Evolutionary conservation across 2,888 invertebrate genomes (phyloP), one percentile per base, ranked within the genome.

Genomic region (Gari tellinella): DNA sequence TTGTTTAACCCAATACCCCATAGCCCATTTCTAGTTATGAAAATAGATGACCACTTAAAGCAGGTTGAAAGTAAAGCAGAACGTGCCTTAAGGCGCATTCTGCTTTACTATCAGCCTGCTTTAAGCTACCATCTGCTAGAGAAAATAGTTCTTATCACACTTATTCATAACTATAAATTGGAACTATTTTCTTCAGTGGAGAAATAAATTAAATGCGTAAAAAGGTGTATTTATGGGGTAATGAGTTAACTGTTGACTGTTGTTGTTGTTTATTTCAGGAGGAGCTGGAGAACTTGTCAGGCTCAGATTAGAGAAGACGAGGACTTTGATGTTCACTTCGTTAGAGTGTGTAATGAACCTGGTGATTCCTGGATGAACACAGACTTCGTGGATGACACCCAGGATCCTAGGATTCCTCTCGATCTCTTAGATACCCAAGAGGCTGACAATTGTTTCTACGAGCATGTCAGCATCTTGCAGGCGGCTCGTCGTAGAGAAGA

Each of bases 301-400:
- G 95, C 96, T 73, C 96, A 96, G 92, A 94, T 99, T 83, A 95
- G 96, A 81, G 94, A 95, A 62, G 98, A 99, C 92, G 96, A 97
- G n/a, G 96, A 98, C 92, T 99, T 97, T 93, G 95, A 96, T 65
- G 95, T 96, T 88, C 97, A 97, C 94, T 99, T 98, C 93, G 96
- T 97, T 86, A 96, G 96, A 89, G 95, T 95, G 86, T 95, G 95
- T 63, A n/a, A n/a, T n/a, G 95, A 95, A 85, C 95, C 95, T 86
- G 95, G 94, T 85, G 95, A 95, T 86, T 95, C 94, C 55, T 97
- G 95, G 96, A 95, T 95, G 77, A 95, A 95, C 91, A 94, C 95
- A 80, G 94, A 94, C 90, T 93, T 95, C 80, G 93, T 94, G 52
- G 94, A 95, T 62, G 72, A 87, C 93, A 83, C 81, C 31, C 94